These are phyloP conservation scores for Bradysia coprophila DNA, from an alignment of 1,140 invertebrate genomes.

Conservation along the genomic window DNA sequence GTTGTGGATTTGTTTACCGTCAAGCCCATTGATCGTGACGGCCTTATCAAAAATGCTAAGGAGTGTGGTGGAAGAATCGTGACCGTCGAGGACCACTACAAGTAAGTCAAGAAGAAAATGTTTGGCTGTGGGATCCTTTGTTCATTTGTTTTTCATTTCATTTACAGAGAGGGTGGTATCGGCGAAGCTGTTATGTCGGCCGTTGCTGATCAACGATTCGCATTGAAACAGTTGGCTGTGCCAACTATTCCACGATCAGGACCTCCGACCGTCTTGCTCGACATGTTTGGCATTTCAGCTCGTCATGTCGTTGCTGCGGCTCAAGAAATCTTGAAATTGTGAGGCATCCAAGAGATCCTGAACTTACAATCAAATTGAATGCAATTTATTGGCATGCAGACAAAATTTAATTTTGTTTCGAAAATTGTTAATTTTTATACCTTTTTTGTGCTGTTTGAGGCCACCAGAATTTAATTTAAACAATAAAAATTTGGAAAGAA, in stretches of 20 bases:
- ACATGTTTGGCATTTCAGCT: slow-evolving; percentile 77
- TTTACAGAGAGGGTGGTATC: slow-evolving; percentile 55
- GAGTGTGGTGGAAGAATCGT: slow-evolving; percentile 66
- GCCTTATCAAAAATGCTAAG: slow-evolving; percentile 60
- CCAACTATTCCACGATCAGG: slow-evolving; percentile 78
- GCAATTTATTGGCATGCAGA: too few relatives aligned
- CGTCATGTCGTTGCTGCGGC: slow-evolving; percentile 57
- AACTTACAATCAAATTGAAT: too few relatives aligned
- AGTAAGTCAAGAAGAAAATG: slow-evolving; percentile 29
- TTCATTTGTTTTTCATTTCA: slow-evolving; percentile 1
- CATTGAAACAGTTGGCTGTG: slow-evolving; percentile 78
- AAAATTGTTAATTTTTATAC: too few relatives aligned
- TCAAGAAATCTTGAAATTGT: slow-evolving; percentile 34
- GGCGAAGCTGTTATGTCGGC: slow-evolving; percentile 86
- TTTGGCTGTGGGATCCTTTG: background rate
- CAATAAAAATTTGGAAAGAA: too few relatives aligned
- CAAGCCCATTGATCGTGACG: slow-evolving; percentile 77
- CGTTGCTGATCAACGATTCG: slow-evolving; percentile 47
- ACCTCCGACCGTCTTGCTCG: slow-evolving; percentile 62
- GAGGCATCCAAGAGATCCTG: too few relatives aligned
- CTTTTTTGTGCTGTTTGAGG: too few relatives aligned
- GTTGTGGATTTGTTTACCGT: slow-evolving; percentile 91
- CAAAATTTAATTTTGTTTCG: too few relatives aligned
- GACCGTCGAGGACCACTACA: slow-evolving; percentile 95
- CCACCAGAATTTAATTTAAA: too few relatives aligned